Evolutionary conservation across 1,140 invertebrate species (phyloP).

Genomic region (Saccostrea cuccullata): DNA sequence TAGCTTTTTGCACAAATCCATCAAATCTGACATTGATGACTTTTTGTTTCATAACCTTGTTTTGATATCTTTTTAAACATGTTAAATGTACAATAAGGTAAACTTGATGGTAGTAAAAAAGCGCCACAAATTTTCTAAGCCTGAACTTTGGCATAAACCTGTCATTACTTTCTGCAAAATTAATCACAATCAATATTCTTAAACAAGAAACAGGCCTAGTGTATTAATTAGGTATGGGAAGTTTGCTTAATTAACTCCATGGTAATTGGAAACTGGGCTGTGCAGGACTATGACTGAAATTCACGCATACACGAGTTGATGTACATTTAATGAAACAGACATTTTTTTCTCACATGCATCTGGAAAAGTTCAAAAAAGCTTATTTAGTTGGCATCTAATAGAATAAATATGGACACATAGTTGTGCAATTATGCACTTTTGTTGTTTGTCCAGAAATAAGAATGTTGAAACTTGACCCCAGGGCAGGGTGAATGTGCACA

Average conservation of each 20-base stretch:
- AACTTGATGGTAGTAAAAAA: background rate
- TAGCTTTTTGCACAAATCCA: background rate
- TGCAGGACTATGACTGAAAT: too few species aligned
- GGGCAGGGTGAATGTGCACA: constrained; percentile 9
- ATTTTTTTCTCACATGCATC: background rate
- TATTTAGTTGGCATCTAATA: background rate
- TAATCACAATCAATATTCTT: background rate
- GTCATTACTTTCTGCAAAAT: background rate
- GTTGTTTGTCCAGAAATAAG: constrained; percentile 5
- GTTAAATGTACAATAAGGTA: background rate
- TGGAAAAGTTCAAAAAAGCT: background rate
- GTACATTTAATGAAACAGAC: background rate
- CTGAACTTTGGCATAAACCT: background rate
- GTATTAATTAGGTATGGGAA: constrained; percentile 22
- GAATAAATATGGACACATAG: background rate
- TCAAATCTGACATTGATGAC: background rate
- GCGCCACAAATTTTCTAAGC: background rate
- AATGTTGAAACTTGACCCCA: constrained; percentile 3
- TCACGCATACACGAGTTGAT: background rate
- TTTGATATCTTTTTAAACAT: background rate
- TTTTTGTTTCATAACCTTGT: background rate
- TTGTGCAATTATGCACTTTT: constrained; percentile 8
- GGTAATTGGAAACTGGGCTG: background rate
- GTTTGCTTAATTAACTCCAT: background rate
- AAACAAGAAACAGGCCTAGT: background rate